Evolutionary conservation across 2,888 invertebrate genomes (phyloP).

Genomic region (Flabesymbios commensalis): DNA sequence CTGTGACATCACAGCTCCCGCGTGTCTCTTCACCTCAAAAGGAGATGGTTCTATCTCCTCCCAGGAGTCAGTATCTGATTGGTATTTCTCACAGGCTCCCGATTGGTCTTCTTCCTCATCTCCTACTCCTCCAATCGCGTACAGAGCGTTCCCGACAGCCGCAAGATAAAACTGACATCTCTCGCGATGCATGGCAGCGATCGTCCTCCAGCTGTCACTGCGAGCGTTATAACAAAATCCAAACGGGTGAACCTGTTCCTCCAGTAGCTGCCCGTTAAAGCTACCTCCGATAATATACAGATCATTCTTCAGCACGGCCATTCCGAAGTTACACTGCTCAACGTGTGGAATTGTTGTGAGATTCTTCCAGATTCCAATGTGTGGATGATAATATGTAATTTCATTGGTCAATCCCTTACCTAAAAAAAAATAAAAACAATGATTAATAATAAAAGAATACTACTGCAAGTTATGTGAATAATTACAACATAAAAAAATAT

Average conservation of each 20-base stretch:
- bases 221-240: conserved; percentile 72
- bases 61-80: conserved; percentile 18
- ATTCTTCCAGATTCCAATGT: conserved; percentile 68
- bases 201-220: conserved; percentile 70
- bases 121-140: conserved; percentile 48
- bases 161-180: conserved; percentile 57
- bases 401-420: conserved; percentile 69
- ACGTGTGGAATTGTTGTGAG: conserved; percentile 74
- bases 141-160: conserved; percentile 40
- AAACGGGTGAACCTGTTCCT: conserved; percentile 75
- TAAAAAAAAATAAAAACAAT: too few relatives aligned
- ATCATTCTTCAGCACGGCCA: conserved; percentile 72
- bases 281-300: conserved; percentile 75
- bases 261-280: conserved; percentile 68
- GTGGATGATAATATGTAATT: conserved; percentile 70
- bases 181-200: conserved; percentile 67
- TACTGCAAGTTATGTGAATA: too few relatives aligned
- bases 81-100: conserved; percentile 18
- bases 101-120: conserved; percentile 3
- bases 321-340: conserved; percentile 76
- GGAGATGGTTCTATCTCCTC: conserved; percentile 5
- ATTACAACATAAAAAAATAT: too few relatives aligned
- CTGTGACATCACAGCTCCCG: conserved; percentile 13
- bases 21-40: conserved; percentile 7
- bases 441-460: too few relatives aligned